Evolutionary conservation across 2,113 vertebrate genomes (phyloP).

Genomic region (Caracal caracal): DNA sequence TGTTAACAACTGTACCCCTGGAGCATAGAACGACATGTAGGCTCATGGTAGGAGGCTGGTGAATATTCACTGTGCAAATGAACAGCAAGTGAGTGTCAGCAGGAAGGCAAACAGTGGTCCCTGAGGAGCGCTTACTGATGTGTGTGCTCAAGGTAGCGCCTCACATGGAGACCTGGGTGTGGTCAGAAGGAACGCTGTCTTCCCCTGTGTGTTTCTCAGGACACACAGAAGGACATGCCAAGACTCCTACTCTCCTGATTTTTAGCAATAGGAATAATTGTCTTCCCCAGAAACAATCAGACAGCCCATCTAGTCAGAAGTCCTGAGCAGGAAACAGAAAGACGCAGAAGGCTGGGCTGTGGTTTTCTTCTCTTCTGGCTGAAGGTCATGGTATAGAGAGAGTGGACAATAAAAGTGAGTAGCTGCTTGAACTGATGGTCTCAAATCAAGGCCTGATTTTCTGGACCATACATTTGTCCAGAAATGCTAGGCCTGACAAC

Average conservation of each 20-base stretch:
- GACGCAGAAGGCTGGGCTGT: fast-evolving
- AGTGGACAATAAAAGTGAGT: neutral
- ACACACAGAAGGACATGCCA: neutral
- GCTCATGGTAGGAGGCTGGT: neutral
- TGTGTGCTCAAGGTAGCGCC: neutral
- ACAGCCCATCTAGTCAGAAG: neutral
- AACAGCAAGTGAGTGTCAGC: neutral
- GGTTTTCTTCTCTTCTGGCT: neutral
- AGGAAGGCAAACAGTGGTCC: neutral
- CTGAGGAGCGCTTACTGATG: fast-evolving
- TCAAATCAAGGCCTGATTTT: neutral
- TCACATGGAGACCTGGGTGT: fast-evolving
- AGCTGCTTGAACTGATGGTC: neutral
- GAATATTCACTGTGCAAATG: neutral
- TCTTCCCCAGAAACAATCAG: neutral
- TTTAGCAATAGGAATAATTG: neutral
- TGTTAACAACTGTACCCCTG: neutral
- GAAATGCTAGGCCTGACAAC: neutral
- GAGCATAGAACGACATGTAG: neutral
- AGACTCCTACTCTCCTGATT: neutral
- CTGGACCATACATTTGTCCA: neutral
- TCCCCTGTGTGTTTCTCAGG: neutral
- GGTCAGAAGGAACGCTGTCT: neutral
- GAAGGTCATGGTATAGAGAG: neutral
- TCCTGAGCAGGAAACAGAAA: neutral